Conservation (phyloP, 2,797 vertebrate genomes). For the Chlorospingus flavigularis region DNA sequence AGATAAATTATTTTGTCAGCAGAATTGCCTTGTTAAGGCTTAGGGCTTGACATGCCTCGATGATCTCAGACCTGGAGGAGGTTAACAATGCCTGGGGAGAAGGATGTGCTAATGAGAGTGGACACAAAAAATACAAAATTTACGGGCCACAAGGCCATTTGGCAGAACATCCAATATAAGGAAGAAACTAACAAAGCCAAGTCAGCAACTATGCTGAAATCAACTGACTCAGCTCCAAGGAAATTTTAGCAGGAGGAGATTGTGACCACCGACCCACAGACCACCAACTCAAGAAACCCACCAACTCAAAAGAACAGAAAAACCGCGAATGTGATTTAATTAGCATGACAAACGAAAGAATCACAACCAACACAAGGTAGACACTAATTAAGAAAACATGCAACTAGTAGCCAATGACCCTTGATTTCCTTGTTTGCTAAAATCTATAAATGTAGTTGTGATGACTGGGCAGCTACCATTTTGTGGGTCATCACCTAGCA, state of each 20-base stretch:
- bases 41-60: not conserved
- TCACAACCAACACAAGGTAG: not conserved
- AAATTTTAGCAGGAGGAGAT: not conserved
- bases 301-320: not conserved
- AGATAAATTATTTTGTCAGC: not conserved
- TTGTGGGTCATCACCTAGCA: not conserved
- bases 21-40: not conserved
- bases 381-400: not conserved
- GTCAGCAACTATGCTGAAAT: not conserved
- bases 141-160: not conserved
- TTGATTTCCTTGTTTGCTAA: not conserved
- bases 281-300: not conserved
- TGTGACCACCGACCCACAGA: not conserved
- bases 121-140: not conserved
- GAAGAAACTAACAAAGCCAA: not conserved
- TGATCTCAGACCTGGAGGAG: not conserved
- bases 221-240: not conserved
- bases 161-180: not conserved
- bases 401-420: not conserved
- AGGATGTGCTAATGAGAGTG: not conserved
- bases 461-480: not conserved
- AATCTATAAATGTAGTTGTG: not conserved
- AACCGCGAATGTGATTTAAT: not conserved
- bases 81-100: not conserved
- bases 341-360: not conserved